Conservation (phyloP, 2,113 vertebrate species). For the Tursiops truncatus region DNA sequence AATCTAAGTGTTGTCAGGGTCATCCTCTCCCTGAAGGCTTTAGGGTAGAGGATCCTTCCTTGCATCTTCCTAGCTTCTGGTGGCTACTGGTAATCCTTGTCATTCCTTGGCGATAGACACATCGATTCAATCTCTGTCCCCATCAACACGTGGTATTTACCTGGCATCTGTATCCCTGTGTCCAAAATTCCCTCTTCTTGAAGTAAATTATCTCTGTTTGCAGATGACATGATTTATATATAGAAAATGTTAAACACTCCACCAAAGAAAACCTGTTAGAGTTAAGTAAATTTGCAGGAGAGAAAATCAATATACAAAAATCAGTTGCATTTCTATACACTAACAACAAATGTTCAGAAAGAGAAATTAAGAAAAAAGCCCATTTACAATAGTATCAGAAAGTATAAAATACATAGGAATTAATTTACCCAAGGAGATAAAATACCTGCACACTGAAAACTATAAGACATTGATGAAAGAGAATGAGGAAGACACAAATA, state of each 20-base stretch:
- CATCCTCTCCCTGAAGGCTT: neutral
- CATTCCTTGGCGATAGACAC: neutral
- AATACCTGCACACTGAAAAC: neutral
- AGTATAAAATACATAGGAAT: neutral
- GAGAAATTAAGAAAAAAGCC: neutral
- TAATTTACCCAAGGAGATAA: neutral
- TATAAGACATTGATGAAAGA: neutral
- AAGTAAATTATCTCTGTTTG: neutral
- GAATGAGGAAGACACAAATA: neutral
- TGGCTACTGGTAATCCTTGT: neutral
- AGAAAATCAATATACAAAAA: neutral
- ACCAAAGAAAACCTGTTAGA: neutral
- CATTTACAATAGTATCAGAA: neutral
- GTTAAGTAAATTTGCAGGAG: neutral
- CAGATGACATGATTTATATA: neutral
- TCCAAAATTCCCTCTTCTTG: neutral
- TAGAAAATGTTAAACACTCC: neutral
- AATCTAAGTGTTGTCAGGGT: neutral
- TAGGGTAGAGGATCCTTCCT: neutral
- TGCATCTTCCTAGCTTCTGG: neutral
- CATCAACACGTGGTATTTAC: rapidly evolving
- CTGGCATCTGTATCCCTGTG: neutral
- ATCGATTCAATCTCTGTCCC: neutral
- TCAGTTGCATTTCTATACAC: neutral
- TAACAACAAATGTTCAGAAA: neutral